A percentile compares a stretch with the other conserved stretches of the same genome.
Conservation (phyloP, 1,140 invertebrate genomes). For the Helicoverpa armigera region DNA sequence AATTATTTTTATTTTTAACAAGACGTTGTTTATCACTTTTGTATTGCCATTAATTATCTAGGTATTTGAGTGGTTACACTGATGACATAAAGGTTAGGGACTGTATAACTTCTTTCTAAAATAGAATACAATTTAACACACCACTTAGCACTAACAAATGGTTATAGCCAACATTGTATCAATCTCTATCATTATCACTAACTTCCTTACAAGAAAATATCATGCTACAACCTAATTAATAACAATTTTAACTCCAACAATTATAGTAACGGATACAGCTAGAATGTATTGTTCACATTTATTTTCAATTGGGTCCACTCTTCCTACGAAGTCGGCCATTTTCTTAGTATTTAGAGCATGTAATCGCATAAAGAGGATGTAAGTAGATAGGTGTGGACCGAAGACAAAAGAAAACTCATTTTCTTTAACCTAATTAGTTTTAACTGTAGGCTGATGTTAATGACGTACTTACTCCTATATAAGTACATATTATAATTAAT, state of each 20-base stretch:
- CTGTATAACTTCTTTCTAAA: no score
- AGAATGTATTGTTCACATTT: not conserved
- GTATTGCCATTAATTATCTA: no score
- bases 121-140: not conserved
- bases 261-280: not conserved
- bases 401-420: not conserved
- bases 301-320: constrained; percentile 20
- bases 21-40: no score
- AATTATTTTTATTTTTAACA: no score
- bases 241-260: not conserved
- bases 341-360: constrained; percentile 65
- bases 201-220: constrained; percentile 20
- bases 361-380: constrained; percentile 61
- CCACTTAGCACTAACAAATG: not conserved
- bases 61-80: no score
- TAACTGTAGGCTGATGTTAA: constrained; percentile 17
- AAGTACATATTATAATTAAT: not conserved
- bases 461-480: not conserved
- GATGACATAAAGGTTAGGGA: no score
- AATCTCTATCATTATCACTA: not conserved
- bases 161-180: not conserved
- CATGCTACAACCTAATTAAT: not conserved
- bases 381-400: not conserved
- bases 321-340: constrained; percentile 24
- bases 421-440: constrained; percentile 36